Evolutionary conservation across 2,797 vertebrate species (phyloP), one percentile per base, ranked within the genome.

Genomic region (Pagetopsis macropterus): DNA sequence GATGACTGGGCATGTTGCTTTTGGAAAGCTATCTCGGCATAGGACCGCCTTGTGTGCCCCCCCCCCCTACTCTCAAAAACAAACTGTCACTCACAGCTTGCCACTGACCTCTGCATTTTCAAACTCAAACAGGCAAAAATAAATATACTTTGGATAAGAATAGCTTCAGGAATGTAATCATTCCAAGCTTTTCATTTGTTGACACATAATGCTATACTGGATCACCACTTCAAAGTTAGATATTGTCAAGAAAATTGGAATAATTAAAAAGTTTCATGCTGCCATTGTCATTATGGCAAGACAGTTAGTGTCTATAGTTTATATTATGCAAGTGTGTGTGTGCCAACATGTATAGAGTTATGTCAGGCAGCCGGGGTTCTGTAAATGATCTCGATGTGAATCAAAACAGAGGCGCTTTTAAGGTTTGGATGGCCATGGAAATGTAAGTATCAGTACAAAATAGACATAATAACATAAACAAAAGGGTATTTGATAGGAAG

Each of bases 1-100:
- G 83, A 88, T 87, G 87, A 86, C 85, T 72, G 72, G 71, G 76
- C 84, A 77, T 89, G 77, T 85, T 80, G 69, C 66, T 74, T 78
- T 86, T 79, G 72, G 75, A 83, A 77, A 75, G 49, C 67, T 75
- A 73, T 81, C 66, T 48, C 69, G 10, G 58, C 70, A 57, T 13
- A 67, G 62, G 55, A 27, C 69, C n/a, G 58, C 61, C 64, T 65
- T 46, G 66, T 51, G 31, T 66, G 45, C 67, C 73, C 70, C 41
- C 2, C 54, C 54, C 59, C 70, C 65, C 43, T 40, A 21, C 77
- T 72, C 56, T 62, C 27, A 21, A 66, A 84, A 83, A 84, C 72
- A 84, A 82, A 73, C 63, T 40, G 67, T 69, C 83, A 78, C 27
- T 89, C 82, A 82, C 55, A 57, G 76, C 57, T 76, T 16, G 37